Evolutionary conservation across 92 coral and sea anemone genomes (phyloP), one percentile per base, ranked within the genome.

Genomic region (Epizoanthus illoricatus): DNA sequence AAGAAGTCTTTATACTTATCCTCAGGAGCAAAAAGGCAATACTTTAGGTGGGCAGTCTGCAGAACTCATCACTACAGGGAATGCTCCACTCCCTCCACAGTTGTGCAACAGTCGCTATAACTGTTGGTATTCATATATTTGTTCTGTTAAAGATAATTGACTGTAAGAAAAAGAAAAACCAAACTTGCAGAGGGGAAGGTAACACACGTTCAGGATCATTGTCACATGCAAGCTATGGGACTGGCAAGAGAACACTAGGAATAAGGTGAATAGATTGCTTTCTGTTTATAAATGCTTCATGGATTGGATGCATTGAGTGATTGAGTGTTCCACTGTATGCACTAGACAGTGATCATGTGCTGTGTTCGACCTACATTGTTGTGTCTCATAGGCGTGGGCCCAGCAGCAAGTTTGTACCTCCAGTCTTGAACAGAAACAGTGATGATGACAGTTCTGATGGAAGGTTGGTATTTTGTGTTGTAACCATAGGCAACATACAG

Each of bases 391-490:
- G 99, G 76, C 90, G 99, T 69, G 99, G 99, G 24, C 99, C 99
- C 58, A 91, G 91, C 42, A 88, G 90, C 69, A 88, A 89, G 84
- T 96, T 96, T 88, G 87, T 93, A 15, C 99, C 99, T 33, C 99
- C 99, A 1, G 61, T 91, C 16, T 74, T 85, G 39, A 70, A 84
- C 59, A 79, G 83, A 45, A 65, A 73, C 60, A 84, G 87, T 60
- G 92, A 86, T 62, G 90, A 85, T 58, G 97, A 91, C 24, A 83
- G 75, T 4, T 10, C 56, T 16, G 69, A 76, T 19, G 81, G 45
- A 19, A 76, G 81, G 81, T 76, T 39, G 21, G 80, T 36, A 17
- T 13, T 40, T 19, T 6, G 24, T 15, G 24, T 16, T 74, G 21
- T 74, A 74, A 8, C 8, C 23, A 40, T 5, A 6, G 24, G 5